Percentiles rank a stretch among this genome's conserved stretches.
Evolutionary conservation across 2,797 vertebrate species (phyloP).

Genomic region (Pampus argenteus): DNA sequence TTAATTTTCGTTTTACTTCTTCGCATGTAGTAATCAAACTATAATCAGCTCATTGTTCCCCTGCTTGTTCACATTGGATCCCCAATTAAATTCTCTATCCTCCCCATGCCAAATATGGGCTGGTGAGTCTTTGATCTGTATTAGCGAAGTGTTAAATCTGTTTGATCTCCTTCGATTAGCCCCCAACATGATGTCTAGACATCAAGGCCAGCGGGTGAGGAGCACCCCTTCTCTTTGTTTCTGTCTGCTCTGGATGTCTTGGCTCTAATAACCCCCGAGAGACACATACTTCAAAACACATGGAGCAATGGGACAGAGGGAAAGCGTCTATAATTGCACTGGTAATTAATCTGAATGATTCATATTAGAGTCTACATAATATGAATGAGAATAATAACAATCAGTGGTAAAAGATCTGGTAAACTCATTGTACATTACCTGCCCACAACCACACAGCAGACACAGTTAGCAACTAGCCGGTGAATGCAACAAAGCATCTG

Average conservation of each 20-base stretch:
- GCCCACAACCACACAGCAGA: too few species aligned
- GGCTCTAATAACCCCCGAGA: constrained; percentile 45
- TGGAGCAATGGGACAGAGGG: not conserved
- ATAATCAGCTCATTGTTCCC: constrained; percentile 25
- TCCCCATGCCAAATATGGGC: constrained; percentile 28
- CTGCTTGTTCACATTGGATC: constrained; percentile 17
- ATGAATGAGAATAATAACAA: not conserved
- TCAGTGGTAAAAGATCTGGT: too few species aligned
- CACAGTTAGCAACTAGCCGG: too few species aligned
- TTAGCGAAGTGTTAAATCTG: constrained; percentile 63
- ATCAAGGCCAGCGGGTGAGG: constrained; percentile 46
- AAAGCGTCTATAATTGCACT: constrained; percentile 30
- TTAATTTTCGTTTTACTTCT: constrained; percentile 16
- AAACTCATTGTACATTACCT: too few species aligned
- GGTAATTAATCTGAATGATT: constrained; percentile 36
- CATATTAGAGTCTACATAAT: not conserved
- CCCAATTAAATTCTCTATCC: constrained; percentile 44
- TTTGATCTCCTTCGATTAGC: constrained; percentile 77
- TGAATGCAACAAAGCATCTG: too few species aligned
- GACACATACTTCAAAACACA: constrained; percentile 50
- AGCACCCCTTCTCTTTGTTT: constrained; percentile 41
- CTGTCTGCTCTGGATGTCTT: constrained; percentile 37
- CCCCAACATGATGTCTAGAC: constrained; percentile 64
- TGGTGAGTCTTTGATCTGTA: constrained; percentile 68
- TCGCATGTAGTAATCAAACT: constrained; percentile 1